Evolutionary conservation across 2,888 invertebrate genomes (phyloP).

Genomic region (Lasioglossum morio): DNA sequence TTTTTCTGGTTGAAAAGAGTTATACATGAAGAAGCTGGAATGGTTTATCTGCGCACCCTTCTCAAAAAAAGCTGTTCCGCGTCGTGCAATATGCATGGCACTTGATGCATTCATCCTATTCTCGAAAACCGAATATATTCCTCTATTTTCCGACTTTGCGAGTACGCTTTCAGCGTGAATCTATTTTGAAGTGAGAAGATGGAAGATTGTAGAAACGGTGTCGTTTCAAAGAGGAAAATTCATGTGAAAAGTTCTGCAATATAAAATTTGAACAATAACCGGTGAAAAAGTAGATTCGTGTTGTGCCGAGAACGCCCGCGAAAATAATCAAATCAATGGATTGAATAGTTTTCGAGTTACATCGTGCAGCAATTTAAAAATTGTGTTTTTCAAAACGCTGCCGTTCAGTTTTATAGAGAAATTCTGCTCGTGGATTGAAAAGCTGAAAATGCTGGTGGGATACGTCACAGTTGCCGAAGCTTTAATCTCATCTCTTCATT

Average conservation of each 20-base stretch:
- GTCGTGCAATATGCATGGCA: neutral
- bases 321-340: neutral
- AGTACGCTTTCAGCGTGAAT: neutral
- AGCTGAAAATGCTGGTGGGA: neutral
- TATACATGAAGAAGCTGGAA: neutral
- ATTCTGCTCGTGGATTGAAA: neutral
- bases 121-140: neutral
- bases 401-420: neutral
- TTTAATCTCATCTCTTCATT: slow-evolving; percentile 18
- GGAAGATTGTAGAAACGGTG: neutral
- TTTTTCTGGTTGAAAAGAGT: neutral
- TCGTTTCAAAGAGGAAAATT: neutral
- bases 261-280: neutral
- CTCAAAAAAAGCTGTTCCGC: neutral
- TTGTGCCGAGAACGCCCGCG: too few species aligned
- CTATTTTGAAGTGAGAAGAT: too few species aligned
- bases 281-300: neutral
- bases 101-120: neutral
- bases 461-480: neutral
- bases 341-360: neutral
- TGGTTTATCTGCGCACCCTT: neutral
- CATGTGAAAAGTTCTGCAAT: neutral
- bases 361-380: too few species aligned
- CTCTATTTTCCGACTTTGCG: neutral
- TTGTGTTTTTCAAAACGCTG: too few species aligned